These are phyloP conservation scores for Tapirus indicus DNA, from an alignment of 2,797 vertebrate genomes.

Conservation along the genomic window DNA sequence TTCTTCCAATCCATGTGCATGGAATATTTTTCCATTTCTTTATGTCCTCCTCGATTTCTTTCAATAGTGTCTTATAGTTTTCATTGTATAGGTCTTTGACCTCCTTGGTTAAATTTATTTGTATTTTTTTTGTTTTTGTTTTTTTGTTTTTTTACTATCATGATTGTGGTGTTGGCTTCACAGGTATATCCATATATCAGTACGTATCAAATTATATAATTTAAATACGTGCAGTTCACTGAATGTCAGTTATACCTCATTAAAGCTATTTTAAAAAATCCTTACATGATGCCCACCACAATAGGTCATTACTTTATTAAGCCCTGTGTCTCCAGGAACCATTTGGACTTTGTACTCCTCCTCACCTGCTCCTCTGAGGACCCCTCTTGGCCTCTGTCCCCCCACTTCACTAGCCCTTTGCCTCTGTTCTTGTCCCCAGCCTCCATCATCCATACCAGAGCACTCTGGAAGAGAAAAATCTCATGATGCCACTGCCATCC, in stretches of 20 bases:
- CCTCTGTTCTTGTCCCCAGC: background rate
- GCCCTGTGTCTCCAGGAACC: background rate
- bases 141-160: background rate
- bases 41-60: no score
- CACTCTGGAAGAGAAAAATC: background rate
- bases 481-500: background rate
- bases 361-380: background rate
- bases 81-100: no score
- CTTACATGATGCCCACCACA: background rate
- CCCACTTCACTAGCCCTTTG: background rate
- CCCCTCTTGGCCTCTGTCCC: background rate
- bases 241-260: background rate
- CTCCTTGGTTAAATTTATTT: no score
- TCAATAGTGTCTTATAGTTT: no score
- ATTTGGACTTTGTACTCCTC: background rate
- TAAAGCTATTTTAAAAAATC: background rate
- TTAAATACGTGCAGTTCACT: background rate
- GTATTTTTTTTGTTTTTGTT: no score
- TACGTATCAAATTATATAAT: background rate
- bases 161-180: background rate
- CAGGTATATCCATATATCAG: background rate
- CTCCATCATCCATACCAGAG: background rate
- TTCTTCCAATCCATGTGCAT: no score
- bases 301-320: background rate
- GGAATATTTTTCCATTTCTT: no score